Evolutionary conservation across 2,113 vertebrate genomes (phyloP), one percentile per base, ranked within the genome.

Genomic region (Pipra filicauda): DNA sequence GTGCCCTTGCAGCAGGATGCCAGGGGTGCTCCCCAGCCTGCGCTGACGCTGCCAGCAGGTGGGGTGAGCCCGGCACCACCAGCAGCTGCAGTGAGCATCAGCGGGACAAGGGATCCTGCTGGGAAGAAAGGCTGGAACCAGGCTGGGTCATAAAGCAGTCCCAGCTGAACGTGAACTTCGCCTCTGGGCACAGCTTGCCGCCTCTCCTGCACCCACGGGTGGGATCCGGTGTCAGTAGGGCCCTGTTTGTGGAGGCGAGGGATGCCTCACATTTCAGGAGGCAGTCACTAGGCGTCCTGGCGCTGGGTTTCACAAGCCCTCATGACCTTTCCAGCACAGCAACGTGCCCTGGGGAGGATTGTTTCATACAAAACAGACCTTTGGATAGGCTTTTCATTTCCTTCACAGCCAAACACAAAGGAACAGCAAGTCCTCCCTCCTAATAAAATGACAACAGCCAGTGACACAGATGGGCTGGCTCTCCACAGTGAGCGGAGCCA

Each of bases 381-480:
- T 96, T 95, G 89, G 94, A 95, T 73, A 88, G 78, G 77, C 85
- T 96, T 93, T 85, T 95, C 67, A 91, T 91, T 96, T 96, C 96
- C 95, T 97, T 74, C 46, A 3, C 82, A 41, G 87, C 87, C 94
- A 93, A 91, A 57, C 81, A 58, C 85, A 73, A 82, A 89, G 81
- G 91, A 96, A 96, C 95, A 85, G 55, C 81, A 66, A 97, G 89
- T 89, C 84, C 87, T 89, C 3, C 2, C 77, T 82, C 49, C 54
- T 39, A 59, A 88, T 44, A 87, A 95, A 93, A 96, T 43, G 88
- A 80, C 95, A 94, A 43, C 71, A 93, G 82, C 72, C 88, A 37
- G 71, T 13, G 22, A 76, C 5, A 16, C 58, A 43, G 66, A 78
- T 9, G 70, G 81, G 74, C 78, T 54, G 75, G 14, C 44, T 86